Conservation (phyloP, 1,140 invertebrate species). For the Drosophila auraria region DNA sequence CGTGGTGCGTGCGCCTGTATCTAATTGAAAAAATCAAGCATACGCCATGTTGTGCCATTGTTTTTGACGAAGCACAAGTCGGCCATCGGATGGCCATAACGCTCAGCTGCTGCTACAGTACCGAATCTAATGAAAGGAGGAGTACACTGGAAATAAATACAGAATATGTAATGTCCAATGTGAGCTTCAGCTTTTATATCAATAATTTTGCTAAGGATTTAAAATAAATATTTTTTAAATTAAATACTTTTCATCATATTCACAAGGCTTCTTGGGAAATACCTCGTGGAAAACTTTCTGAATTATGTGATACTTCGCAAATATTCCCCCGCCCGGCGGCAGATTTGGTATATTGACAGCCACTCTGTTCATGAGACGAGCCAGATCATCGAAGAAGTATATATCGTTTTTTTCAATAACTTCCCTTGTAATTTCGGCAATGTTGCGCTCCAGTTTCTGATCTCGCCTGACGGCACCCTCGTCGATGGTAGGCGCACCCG, state of each 20-base stretch:
- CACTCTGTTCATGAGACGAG: constrained; percentile 17
- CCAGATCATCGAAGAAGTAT: constrained; percentile 9
- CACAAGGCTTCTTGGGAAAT: constrained; percentile 10
- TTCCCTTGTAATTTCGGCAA: constrained; percentile 14
- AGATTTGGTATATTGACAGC: constrained; percentile 8
- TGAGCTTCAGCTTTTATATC: no score
- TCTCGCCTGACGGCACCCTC: constrained; percentile 11
- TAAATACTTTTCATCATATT: constrained; percentile 9
- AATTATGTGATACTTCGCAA: constrained; percentile 20
- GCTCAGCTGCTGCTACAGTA: constrained; percentile 51
- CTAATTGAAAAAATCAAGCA: constrained; percentile 77
- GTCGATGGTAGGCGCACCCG: constrained; percentile 8
- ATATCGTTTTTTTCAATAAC: constrained; percentile 23
- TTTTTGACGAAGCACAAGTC: constrained; percentile 42
- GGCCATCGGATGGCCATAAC: constrained; percentile 39
- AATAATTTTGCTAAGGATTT: not conserved
- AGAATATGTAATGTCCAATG: not conserved
- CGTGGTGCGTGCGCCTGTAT: constrained; percentile 65
- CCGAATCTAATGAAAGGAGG: constrained; percentile 18
- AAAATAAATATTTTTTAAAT: not conserved
- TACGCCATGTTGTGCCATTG: constrained; percentile 54
- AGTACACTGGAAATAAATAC: not conserved
- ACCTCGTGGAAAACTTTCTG: constrained; percentile 12
- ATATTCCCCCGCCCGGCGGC: constrained; percentile 28
- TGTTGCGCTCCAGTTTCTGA: not conserved